Evolutionary conservation across 1,140 invertebrate species (phyloP), one percentile per base, ranked within the genome.

Genomic region (Drosophila auraria): DNA sequence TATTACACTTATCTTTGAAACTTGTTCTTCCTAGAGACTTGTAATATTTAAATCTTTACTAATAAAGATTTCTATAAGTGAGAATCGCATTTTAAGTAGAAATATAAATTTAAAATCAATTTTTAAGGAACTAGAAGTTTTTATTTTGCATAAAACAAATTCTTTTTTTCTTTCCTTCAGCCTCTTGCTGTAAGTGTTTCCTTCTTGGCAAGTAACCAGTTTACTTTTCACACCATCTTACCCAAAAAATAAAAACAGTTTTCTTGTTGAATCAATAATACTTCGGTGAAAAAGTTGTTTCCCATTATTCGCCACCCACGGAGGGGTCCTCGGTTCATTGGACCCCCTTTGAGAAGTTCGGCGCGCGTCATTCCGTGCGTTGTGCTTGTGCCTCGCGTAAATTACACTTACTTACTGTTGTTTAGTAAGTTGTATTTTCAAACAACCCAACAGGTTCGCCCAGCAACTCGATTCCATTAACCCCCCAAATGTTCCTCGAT

Each of bases 391-490:
- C 38, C 60, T 73, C 14, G 57, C 47, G 47, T 36, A 60, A 77
- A 77, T 77, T 71, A 62, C 78, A 36, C 61, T 36, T 51, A 61
- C 40, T 51, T 76, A 58, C 45, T 66, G 50, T 66, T 17, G 17
- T 17, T n/a, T 76, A 75, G 79, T 57, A 71, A 75, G 62, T 74
- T 82, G 78, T 63, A 56, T 78, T 74, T 72, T 36, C 50, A 74
- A 68, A 80, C 45, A 51, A 62, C 25, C 66, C 51, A 75, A 86
- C 82, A 69, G 82, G 79, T 82, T 86, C 65, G 45, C 38, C 53
- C 53, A 70, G 61, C 64, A 76, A 70, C 38, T 62, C 45, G 42
- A 33, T 68, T 86, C 61, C 75, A 82, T 82, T 87, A 79, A 82
- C 83, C 79, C 64, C 51, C 38, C 27, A n/a, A 83, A 72, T 84